Base-by-base conservation (phyloP, 2,113 vertebrate genomes). In the Meleagris gallopavo region DNA sequence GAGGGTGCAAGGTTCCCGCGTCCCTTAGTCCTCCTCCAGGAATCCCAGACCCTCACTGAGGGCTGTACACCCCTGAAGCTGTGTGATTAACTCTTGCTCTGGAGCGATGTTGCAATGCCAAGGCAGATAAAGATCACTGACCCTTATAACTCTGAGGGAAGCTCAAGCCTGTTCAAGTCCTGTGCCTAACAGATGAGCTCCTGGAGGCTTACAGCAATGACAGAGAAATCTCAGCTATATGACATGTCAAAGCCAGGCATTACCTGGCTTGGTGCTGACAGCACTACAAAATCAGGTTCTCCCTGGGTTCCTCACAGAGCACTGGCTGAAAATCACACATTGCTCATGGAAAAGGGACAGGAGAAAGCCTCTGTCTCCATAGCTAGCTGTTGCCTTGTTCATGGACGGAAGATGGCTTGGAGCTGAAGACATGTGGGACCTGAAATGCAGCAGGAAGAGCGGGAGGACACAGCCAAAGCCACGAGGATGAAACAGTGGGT, bases 151-250 rank as follows among this genome's bases (percentile, higher is more conserved):
- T 81, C 61, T 29, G 11, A 0, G 0, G 29, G 22, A 86, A 81
- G 15, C 71, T 81, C 62, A 91, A 75, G 55, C 36, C 46, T 48
- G 61, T 81, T 86, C 64, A 69, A 3, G 54, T 82, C 82, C 58
- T 69, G 29, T 57, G 50, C 74, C n/a, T 54, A 48, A 36, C 21
- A 73, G 38, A 30, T 1, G 0, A 67, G 75, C 65, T 91, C 45
- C 71, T 72, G 43, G 46, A 89, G 21, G 36, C 50, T 85, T 24
- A 30, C 8, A 84, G 25, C 55, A 73, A 7, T 58, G 83, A 64
- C 73, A 81, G 73, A 76, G 72, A 83, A 72, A 57, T 40, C 82
- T 91, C 91, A 91, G 69, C 45, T 70, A 40, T 78, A 75, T 83
- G 83, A 89, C 92, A 29, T n/a, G 58, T 8, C 45, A 65, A 71